These are phyloP conservation scores for Polyodon spathula DNA, from an alignment of 2,113 vertebrate species.

Conservation along the genomic window DNA sequence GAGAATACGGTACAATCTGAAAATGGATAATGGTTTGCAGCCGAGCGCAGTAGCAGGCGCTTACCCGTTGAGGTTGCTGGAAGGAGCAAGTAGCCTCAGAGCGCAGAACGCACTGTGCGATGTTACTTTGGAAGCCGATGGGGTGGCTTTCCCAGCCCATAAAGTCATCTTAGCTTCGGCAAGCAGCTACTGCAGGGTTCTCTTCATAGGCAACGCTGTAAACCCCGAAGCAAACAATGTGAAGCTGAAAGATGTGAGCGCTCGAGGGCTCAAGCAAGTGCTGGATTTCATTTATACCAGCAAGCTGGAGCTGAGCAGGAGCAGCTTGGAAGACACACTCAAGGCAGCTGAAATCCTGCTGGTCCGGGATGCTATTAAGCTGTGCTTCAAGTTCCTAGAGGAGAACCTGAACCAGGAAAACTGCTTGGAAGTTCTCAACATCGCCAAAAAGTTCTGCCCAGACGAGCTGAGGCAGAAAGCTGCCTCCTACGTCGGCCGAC, in stretches of 20 bases:
- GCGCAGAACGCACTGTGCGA: slow-evolving; percentile 3
- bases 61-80: slow-evolving; percentile 28
- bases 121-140: slow-evolving; percentile 33
- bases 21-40: neutral
- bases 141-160: slow-evolving; percentile 32
- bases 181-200: slow-evolving; percentile 36
- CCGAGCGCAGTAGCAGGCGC: slow-evolving; percentile 10
- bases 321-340: slow-evolving; percentile 38
- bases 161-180: slow-evolving; percentile 31
- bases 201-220: slow-evolving; percentile 7
- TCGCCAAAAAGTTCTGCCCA: slow-evolving; percentile 18
- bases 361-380: slow-evolving; percentile 35
- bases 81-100: slow-evolving; percentile 23
- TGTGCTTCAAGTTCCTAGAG: slow-evolving; percentile 40
- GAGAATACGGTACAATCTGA: neutral
- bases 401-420: slow-evolving; percentile 23
- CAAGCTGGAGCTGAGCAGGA: slow-evolving; percentile 30
- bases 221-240: neutral
- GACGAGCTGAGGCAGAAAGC: slow-evolving; percentile 30
- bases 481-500: neutral
- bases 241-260: slow-evolving; percentile 20
- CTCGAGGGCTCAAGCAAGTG: slow-evolving; percentile 29
- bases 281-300: slow-evolving; percentile 46
- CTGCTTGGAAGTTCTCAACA: slow-evolving; percentile 30
- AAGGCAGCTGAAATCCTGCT: slow-evolving; percentile 36